Evolutionary conservation across 2,113 vertebrate genomes (phyloP).

Genomic region (Paradisaea rubra): DNA sequence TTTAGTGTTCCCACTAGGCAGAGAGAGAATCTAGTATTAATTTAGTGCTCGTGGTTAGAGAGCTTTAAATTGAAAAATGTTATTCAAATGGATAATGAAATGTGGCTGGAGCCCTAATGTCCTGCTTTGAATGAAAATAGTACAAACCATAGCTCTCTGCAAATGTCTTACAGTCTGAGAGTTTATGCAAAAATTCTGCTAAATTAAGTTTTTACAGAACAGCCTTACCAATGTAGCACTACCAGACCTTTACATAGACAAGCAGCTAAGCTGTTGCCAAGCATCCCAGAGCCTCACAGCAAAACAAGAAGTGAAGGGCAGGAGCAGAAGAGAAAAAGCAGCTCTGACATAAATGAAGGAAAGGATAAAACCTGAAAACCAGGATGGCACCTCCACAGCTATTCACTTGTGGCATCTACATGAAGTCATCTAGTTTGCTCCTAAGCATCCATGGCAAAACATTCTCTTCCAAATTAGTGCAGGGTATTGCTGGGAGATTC

Average conservation of each 20-base stretch:
- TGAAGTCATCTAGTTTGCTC: not conserved
- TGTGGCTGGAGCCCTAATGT: slow-evolving; percentile 38
- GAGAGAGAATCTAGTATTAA: slow-evolving; percentile 58
- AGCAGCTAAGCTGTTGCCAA: not conserved
- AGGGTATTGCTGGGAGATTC: not conserved
- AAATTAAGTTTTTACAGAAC: not conserved
- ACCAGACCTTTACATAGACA: not conserved
- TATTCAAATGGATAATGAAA: slow-evolving; percentile 70
- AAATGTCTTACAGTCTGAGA: slow-evolving; percentile 18
- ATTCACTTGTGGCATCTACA: not conserved
- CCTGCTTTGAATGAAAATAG: slow-evolving; percentile 32
- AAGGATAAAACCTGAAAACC: not conserved
- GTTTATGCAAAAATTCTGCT: slow-evolving; percentile 28
- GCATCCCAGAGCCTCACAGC: not conserved
- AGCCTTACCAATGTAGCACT: not conserved
- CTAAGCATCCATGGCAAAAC: not conserved
- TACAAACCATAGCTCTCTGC: slow-evolving; percentile 7
- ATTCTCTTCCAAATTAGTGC: not conserved
- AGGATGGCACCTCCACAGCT: not conserved
- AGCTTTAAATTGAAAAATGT: slow-evolving; percentile 66
- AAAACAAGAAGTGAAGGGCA: not conserved
- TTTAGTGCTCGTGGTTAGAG: slow-evolving; percentile 63
- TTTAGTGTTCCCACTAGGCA: slow-evolving; percentile 65
- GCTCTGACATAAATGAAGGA: not conserved
- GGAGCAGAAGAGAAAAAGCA: not conserved